phyloP scores from a whole-genome alignment of 2,113 vertebrate species.

The Caracal caracal region DNA sequence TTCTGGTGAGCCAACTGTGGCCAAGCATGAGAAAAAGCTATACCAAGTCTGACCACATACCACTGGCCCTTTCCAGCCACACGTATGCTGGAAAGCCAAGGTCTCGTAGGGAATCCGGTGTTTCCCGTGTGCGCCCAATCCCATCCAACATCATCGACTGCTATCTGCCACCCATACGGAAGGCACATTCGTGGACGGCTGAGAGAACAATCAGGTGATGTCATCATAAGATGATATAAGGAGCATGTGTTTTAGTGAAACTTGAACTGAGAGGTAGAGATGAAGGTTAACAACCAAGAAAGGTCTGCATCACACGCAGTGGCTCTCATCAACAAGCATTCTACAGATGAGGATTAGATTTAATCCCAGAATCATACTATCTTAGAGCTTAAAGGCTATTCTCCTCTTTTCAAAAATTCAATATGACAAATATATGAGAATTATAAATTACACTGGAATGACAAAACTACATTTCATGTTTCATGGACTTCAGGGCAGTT shows the following conservation, averaged over 20 bases:
- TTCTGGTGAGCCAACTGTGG: not conserved
- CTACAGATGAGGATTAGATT: not conserved
- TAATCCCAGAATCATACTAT: not conserved
- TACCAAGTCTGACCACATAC: fast-evolving
- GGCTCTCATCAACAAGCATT: not conserved
- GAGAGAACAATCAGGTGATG: not conserved
- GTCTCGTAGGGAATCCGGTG: not conserved
- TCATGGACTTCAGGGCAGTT: not conserved
- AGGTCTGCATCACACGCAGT: not conserved
- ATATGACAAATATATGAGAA: not conserved
- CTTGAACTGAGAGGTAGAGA: not conserved
- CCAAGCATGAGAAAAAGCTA: not conserved
- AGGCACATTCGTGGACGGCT: not conserved
- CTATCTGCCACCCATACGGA: not conserved
- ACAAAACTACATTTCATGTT: not conserved
- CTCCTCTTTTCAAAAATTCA: not conserved
- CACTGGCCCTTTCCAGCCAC: not conserved
- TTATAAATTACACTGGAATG: not conserved
- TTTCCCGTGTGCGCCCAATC: not conserved
- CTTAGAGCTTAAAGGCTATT: not conserved
- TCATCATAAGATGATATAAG: not conserved
- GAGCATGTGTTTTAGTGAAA: not conserved
- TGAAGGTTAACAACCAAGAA: not conserved
- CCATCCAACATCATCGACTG: not conserved
- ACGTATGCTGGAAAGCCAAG: fast-evolving